Conservation (phyloP, 2,113 vertebrate species). For the Bucco capensis region DNA sequence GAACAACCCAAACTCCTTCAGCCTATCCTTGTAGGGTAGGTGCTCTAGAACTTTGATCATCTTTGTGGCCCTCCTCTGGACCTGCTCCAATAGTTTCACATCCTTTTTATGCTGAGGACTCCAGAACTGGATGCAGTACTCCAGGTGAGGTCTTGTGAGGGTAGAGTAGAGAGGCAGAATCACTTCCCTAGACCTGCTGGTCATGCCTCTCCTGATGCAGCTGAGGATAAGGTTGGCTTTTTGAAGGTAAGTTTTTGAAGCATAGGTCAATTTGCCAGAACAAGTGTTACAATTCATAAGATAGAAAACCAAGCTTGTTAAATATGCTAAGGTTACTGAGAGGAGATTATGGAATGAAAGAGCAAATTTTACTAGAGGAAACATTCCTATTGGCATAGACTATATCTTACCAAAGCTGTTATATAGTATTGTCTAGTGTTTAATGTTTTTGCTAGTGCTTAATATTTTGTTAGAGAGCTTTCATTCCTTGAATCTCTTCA, state of each 20-base stretch:
- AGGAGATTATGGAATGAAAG: background rate
- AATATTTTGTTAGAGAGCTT: background rate
- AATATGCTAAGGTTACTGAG: background rate
- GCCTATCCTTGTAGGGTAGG: no score
- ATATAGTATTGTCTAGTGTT: background rate
- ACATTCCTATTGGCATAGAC: background rate
- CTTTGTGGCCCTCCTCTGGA: no score
- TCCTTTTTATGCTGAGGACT: no score
- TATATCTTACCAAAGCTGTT: background rate
- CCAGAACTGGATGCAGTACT: no score
- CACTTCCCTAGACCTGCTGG: no score
- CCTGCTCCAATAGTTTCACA: no score
- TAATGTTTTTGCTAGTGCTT: background rate
- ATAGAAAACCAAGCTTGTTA: background rate
- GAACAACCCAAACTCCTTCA: no score
- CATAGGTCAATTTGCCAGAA: background rate
- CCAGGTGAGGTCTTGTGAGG: no score
- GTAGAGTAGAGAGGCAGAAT: no score
- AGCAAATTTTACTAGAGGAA: background rate
- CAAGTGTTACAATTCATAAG: background rate
- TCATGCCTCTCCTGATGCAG: no score
- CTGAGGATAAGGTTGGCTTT: no score
- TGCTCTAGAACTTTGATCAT: no score
- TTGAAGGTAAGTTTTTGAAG: background rate
- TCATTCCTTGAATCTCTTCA: background rate